Conservation (phyloP, 2,888 invertebrate genomes). For the Chaitophorus viminalis region DNA sequence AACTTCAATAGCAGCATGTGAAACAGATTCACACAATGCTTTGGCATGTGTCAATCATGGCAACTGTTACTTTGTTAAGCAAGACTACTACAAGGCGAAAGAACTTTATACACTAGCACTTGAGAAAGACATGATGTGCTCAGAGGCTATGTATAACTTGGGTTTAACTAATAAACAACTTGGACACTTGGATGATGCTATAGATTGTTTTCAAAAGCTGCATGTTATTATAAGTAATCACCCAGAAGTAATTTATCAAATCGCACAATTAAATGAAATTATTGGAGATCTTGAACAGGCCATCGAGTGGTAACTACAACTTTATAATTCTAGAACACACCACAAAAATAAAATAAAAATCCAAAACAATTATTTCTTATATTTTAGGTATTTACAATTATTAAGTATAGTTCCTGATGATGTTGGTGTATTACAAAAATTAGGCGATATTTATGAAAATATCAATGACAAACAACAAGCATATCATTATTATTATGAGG, state of each 20-base stretch:
- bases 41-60: slow-evolving; percentile 87
- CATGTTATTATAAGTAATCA: slow-evolving; percentile 77
- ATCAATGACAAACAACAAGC: slow-evolving; percentile 92
- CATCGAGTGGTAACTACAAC: slow-evolving; percentile 72
- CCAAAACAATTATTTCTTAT: not conserved
- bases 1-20: slow-evolving; percentile 79
- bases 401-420: slow-evolving; percentile 88
- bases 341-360: not conserved
- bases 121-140: slow-evolving; percentile 81
- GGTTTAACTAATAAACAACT: slow-evolving; percentile 62
- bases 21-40: slow-evolving; percentile 81
- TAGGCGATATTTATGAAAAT: slow-evolving; percentile 89
- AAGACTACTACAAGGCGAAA: slow-evolving; percentile 77
- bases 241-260: slow-evolving; percentile 81
- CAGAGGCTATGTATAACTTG: slow-evolving; percentile 86
- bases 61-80: slow-evolving; percentile 78
- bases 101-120: slow-evolving; percentile 80
- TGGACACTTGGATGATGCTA: slow-evolving; percentile 76
- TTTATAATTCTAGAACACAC: no score
- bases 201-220: slow-evolving; percentile 83
- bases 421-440: slow-evolving; percentile 85
- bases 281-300: slow-evolving; percentile 74
- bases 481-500: slow-evolving; percentile 83
- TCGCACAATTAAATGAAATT: slow-evolving; percentile 81
- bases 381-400: slow-evolving; percentile 77